phyloP scores from a whole-genome alignment of 1,140 invertebrate genomes.

The Trissolcus basalis region DNA sequence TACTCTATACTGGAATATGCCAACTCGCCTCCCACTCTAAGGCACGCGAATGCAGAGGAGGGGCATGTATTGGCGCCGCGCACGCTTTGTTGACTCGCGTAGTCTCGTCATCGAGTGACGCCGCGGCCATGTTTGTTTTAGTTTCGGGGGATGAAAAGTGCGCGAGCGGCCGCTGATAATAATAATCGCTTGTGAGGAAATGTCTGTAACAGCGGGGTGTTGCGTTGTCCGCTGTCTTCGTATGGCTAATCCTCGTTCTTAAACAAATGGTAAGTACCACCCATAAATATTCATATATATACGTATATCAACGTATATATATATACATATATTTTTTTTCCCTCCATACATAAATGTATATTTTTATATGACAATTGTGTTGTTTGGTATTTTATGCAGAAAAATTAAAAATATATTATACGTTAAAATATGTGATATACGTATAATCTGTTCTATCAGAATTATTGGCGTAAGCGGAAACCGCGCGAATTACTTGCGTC shows the following conservation, averaged over 20 bases:
- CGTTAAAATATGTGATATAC: no score
- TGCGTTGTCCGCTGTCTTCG: conserved; percentile 7
- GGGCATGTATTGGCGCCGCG: conserved; percentile 2
- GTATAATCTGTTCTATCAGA: no score
- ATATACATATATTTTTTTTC: no score
- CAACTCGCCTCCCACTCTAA: no score
- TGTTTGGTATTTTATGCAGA: no score
- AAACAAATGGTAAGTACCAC: conserved; percentile 40
- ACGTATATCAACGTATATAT: no score
- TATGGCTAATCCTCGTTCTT: conserved; percentile 5
- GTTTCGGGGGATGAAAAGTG: conserved; percentile 62
- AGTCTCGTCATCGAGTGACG: conserved; percentile 54
- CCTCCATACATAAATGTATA: no score
- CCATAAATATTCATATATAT: neutral
- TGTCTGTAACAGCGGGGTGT: conserved; percentile 9
- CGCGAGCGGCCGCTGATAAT: conserved; percentile 28
- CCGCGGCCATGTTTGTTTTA: conserved; percentile 63
- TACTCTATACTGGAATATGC: no score
- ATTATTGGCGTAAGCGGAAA: conserved; percentile 5
- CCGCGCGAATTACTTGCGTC: conserved; percentile 19
- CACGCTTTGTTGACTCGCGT: conserved; percentile 49
- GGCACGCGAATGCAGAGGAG: no score
- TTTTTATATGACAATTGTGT: no score
- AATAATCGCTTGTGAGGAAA: conserved; percentile 26
- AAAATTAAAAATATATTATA: no score